Evolutionary conservation across 2,797 vertebrate species (phyloP), one percentile per base, ranked within the genome.

Genomic region (Austrolebias charrua): DNA sequence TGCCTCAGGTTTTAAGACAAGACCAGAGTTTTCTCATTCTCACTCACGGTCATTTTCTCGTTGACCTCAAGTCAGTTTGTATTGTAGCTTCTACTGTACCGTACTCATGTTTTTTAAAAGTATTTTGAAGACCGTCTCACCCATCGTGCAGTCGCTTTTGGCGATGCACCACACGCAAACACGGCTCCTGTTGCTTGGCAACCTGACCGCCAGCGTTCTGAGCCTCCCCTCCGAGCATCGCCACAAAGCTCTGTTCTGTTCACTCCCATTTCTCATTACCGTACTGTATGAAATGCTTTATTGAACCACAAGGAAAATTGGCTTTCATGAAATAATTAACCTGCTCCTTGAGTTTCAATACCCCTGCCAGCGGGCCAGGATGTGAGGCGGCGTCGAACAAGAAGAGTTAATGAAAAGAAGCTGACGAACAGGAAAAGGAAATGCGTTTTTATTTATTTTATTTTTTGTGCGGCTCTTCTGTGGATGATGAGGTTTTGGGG

Each of bases 171-270:
- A 70, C 86, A 86, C 68, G 76, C 81, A 85, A 88, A 85, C 74
- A 69, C 66, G 77, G 62, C 73, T 88, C 59, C 68, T 87, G 90
- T 91, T 91, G 84, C 91, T 79, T 82, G 77, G 91, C 89, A 90
- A 92, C 91, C 66, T 75, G 83, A 79, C 76, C 51, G 15, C 71
- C 80, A 81, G 76, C 8, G 18, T 81, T 88, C 61, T 77, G 78
- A 78, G 73, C 75, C 71, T 79, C 75, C 82, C 70, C 73, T 88
- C 73, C 75, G 67, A 78, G 78, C 29, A 5, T 63, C 76, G 80
- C 76, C 83, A 88, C 84, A 79, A 86, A 76, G 69, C 75, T 73
- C 71, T 6, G 44, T 71, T 87, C 78, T 84, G 78, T 86, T 85
- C 63, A 16, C 70, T 78, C 68, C 86, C 65, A 64, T 83, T 87